Base-by-base conservation (phyloP, 2,797 vertebrate genomes). In the Oreochromis mossambicus region DNA sequence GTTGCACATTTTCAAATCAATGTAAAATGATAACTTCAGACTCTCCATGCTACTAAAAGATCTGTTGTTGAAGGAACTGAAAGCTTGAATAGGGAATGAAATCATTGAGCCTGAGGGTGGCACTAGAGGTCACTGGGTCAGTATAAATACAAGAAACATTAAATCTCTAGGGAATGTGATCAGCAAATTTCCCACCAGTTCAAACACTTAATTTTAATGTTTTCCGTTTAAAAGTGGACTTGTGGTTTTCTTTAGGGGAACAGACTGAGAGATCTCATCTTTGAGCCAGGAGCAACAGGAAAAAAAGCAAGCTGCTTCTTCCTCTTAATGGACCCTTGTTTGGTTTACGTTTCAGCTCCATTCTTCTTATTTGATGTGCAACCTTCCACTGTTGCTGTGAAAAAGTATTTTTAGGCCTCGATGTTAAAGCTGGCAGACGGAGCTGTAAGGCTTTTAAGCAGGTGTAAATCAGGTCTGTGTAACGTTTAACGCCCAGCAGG, bases 401-500 rank as follows among this genome's bases (percentile, higher is more conserved):
- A 48, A 73, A 29, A 73, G 41, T 73, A 73, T 73, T 73, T 70
- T 80, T 24, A 24, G 66, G 34, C 6, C 5, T 51, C 6, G 12
- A 81, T 78, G 79, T 76, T 32, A 52, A 14, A 52, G 12, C 52
- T 88, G 88, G 81, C 87, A 88, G 84, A 12, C 4, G 32, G 21
- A 26, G 78, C 58, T 2, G 14, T 1, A 55, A 82, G 73, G 91
- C 90, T 92, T 92, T 92, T 91, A 89, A 81, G 86, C 68, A 32
- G 54, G 58, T 78, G 63, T 92, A 92, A 92, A 92, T 94, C 91
- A 92, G 87, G 8, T 88, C 79, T 92, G 91, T 92, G 5, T 92
- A 85, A 85, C 2, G 36, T 86, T 87, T 84, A 54, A 80, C 89
- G 1, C 91, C 81, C 79, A 88, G 76, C 81, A 41, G 82, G 21